Evolutionary conservation across 2,888 invertebrate species (phyloP), one percentile per base, ranked within the genome.

Genomic region (Pachydiplax longipennis): DNA sequence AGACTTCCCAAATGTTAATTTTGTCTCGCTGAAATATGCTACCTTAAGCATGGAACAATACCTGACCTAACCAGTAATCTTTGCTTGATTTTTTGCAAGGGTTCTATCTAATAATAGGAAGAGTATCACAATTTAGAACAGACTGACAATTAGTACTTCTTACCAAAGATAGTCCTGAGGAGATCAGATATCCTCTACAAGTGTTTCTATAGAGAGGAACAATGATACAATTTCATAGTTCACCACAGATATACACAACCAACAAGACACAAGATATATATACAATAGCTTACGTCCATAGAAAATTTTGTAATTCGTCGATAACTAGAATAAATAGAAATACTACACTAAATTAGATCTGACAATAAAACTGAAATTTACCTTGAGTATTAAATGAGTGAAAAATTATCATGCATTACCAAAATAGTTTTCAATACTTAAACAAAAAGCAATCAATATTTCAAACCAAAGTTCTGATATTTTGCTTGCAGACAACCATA

Each of bases 91-190:
- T n/a, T 61, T 25, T n/a, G 31, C 37, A 61, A 37, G 65, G 10
- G 6, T 61, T n/a, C 22, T 35, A 61, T 37, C 87, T 87, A 87
- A 87, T 87, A 40, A 87, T 37, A 65, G 22, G 87, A 61, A 87
- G 87, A 40, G 37, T 87, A 87, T 87, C 87, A 87, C 87, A 87
- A 61, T 61, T 87, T n/a, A 87, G 87, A n/a, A 87, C 65, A 87
- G 61, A 87, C 18, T 87, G 87, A 65, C 83, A 83, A 25, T 65
- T 73, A 31, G 73, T 87, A 37, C 37, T 87, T 61, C 61, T 65
- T 37, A 87, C 37, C 58, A 61, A 87, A 87, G 87, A 87, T 37
- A 87, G 87, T 61, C 18, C 58, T 61, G 87, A 61, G 37, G 37
- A 87, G 61, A 61, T 35, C 61, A 18, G 61, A 53, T 61, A 61